phyloP scores from a whole-genome alignment of 1,140 invertebrate genomes.

The Drosophila truncata region DNA sequence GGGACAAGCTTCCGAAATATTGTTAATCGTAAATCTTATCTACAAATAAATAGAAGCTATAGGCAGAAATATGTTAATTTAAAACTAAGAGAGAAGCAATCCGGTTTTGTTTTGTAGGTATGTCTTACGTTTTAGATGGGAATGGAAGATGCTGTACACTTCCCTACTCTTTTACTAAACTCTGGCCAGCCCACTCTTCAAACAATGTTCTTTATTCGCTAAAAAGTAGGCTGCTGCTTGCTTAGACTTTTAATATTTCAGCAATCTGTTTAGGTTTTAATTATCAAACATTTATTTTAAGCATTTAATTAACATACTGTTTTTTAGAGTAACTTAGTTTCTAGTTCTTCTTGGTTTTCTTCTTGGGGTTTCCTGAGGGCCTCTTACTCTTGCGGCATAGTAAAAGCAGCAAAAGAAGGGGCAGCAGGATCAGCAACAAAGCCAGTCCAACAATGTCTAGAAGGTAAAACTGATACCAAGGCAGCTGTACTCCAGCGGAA shows the following conservation, averaged over 20 bases:
- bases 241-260: neutral
- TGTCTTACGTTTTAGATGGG: neutral
- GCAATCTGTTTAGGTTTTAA: neutral
- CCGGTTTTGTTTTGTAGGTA: neutral
- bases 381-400: constrained; percentile 17
- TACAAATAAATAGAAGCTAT: no score
- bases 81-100: neutral
- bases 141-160: neutral
- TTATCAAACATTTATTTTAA: constrained; percentile 26
- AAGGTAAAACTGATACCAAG: constrained; percentile 88
- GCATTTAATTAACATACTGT: constrained; percentile 13
- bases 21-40: no score
- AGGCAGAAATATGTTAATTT: no score
- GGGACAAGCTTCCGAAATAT: no score
- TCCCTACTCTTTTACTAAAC: no score
- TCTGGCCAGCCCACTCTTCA: no score
- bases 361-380: neutral
- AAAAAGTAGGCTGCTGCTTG: neutral
- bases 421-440: no score
- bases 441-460: constrained; percentile 88
- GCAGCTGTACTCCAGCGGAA: constrained; percentile 86
- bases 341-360: constrained; percentile 50
- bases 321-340: constrained; percentile 4
- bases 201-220: neutral
- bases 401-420: no score